Evolutionary conservation across 2,888 invertebrate genomes (phyloP).

Genomic region (Drosophila maculinotata): DNA sequence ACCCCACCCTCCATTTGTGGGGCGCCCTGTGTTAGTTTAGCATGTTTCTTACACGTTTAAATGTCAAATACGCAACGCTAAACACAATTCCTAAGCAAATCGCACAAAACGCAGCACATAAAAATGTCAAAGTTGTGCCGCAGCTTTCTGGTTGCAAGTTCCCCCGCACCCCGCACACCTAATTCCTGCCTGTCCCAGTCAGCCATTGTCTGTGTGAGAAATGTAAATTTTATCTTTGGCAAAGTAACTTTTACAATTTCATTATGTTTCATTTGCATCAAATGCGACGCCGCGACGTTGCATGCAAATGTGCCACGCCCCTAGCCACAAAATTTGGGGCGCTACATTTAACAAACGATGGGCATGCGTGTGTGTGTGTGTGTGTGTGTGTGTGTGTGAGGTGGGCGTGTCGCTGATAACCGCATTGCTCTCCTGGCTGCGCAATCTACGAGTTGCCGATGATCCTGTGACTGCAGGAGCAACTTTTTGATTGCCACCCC

Average conservation of each 20-base stretch:
- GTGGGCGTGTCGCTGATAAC: slow-evolving; percentile 29
- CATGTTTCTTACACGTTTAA: slow-evolving; percentile 77
- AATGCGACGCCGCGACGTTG: slow-evolving; percentile 50
- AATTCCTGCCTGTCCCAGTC: no score
- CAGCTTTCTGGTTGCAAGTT: slow-evolving; percentile 18
- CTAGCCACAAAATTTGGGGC: slow-evolving; percentile 1
- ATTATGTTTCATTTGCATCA: slow-evolving; percentile 80
- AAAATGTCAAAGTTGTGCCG: slow-evolving; percentile 75
- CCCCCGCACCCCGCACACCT: no score
- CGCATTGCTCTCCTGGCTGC: slow-evolving; percentile 20
- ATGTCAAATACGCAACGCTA: slow-evolving; percentile 77
- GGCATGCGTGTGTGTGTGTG: background rate
- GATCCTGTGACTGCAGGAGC: slow-evolving; percentile 46
- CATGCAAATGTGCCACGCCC: slow-evolving; percentile 69
- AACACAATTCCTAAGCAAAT: slow-evolving; percentile 80
- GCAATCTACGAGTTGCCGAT: slow-evolving; percentile 43
- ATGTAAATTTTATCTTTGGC: slow-evolving; percentile 79
- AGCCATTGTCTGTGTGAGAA: slow-evolving; percentile 63
- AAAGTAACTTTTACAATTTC: slow-evolving; percentile 79
- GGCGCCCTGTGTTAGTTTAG: slow-evolving; percentile 35
- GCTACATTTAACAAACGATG: slow-evolving; percentile 27
- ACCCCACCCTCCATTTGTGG: background rate
- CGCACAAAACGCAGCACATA: slow-evolving; percentile 71
- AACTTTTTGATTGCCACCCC: slow-evolving; percentile 59
- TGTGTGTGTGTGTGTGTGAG: slow-evolving; percentile 11